These are phyloP conservation scores for Himalopsyche anomala DNA, from an alignment of 2,888 invertebrate genomes.

Conservation along the genomic window DNA sequence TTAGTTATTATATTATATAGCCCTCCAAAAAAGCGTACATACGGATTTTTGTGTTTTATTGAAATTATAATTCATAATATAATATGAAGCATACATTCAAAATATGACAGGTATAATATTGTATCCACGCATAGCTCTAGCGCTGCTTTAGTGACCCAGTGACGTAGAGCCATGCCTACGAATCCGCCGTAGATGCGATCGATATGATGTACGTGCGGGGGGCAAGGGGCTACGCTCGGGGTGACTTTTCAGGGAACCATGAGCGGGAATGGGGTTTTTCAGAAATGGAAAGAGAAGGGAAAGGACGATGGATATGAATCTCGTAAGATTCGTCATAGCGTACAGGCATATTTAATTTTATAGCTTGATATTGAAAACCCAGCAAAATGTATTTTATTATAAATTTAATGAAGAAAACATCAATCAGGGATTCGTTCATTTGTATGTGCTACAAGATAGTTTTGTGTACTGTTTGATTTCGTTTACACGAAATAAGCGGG, in stretches of 20 bases:
- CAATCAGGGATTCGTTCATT: too few species aligned
- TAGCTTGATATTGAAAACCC: neutral
- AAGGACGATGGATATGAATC: slow-evolving; percentile 22
- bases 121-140: slow-evolving; percentile 9
- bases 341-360: neutral
- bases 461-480: too few species aligned
- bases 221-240: neutral
- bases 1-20: too few species aligned
- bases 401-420: too few species aligned
- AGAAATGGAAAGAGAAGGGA: neutral
- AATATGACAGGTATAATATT: neutral
- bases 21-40: too few species aligned
- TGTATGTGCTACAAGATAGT: too few species aligned
- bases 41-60: too few species aligned
- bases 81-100: neutral
- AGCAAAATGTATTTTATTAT: too few species aligned
- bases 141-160: slow-evolving; percentile 10
- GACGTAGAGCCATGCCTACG: slow-evolving; percentile 29
- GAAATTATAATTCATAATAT: neutral
- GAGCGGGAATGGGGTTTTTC: neutral
- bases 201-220: slow-evolving; percentile 26
- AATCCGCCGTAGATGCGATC: slow-evolving; percentile 26
- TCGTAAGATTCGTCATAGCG: slow-evolving; percentile 9
- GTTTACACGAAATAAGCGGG: too few species aligned
- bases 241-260: slow-evolving; percentile 12